Evolutionary conservation across 2,797 vertebrate species (phyloP).

Genomic region (Chrysolophus pictus): DNA sequence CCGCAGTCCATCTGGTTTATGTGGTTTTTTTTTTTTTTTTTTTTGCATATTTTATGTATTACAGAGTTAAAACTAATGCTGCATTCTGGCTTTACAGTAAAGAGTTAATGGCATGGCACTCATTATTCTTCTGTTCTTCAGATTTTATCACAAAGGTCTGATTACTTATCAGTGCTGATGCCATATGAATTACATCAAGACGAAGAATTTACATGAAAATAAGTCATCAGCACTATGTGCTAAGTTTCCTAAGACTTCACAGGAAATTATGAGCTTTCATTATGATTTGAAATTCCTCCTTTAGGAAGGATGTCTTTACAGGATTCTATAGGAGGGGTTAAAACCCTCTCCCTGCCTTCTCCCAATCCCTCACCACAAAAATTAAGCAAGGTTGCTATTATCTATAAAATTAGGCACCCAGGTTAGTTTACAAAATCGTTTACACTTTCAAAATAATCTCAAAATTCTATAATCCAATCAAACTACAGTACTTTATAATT

Average conservation of each 20-base stretch:
- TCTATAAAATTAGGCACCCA: neutral
- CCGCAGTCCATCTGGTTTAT: neutral
- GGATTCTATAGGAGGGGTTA: neutral
- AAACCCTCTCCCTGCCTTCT: neutral
- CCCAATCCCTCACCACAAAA: neutral
- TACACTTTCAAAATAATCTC: neutral
- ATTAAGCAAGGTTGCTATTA: neutral
- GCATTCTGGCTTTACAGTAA: neutral
- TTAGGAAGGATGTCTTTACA: conserved; percentile 27
- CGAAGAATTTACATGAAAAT: conserved; percentile 74
- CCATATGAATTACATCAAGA: conserved; percentile 62
- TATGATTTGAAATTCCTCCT: conserved; percentile 37
- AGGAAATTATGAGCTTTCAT: conserved; percentile 61
- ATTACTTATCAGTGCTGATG: conserved; percentile 69
- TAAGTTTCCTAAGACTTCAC: conserved; percentile 49
- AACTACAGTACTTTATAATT: neutral
- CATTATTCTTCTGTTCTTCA: conserved; percentile 29
- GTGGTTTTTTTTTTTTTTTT: neutral
- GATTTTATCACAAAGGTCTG: conserved; percentile 67
- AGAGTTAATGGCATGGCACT: conserved; percentile 38
- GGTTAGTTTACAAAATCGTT: neutral
- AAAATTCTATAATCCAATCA: neutral
- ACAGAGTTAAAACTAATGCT: neutral
- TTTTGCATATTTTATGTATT: neutral
- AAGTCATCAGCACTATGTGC: conserved; percentile 65